Percentiles rank a stretch among this genome's conserved stretches.
phyloP scores from a whole-genome alignment of 2,113 vertebrate species.

The Spea multiplicata region DNA sequence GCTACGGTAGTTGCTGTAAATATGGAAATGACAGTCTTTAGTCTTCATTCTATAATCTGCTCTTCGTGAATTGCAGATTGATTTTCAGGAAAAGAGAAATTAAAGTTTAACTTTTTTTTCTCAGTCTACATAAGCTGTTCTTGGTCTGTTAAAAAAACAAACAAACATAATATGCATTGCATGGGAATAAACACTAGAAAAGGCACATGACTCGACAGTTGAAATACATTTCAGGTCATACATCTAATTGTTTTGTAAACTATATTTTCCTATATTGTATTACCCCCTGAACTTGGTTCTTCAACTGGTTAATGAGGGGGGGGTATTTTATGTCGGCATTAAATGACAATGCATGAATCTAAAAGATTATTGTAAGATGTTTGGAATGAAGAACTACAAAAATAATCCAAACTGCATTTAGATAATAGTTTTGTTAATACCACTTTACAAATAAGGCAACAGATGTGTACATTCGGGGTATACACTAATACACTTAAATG shows the following conservation, averaged over 20 bases:
- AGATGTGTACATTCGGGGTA: background rate
- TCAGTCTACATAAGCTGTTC: background rate
- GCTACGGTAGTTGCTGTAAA: background rate
- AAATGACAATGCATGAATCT: no score
- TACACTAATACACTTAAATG: no score
- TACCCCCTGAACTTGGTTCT: no score
- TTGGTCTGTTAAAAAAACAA: no score
- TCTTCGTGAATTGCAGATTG: background rate
- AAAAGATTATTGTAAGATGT: background rate
- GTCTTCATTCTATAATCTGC: background rate
- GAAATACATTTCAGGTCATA: no score
- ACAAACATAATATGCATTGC: no score
- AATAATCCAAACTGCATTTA: slow-evolving; percentile 4
- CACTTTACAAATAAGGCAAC: background rate
- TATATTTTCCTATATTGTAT: no score
- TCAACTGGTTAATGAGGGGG: no score
- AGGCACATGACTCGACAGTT: no score
- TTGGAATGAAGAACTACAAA: slow-evolving; percentile 5
- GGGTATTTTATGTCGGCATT: no score
- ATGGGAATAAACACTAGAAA: no score
- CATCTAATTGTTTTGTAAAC: no score
- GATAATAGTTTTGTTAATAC: background rate
- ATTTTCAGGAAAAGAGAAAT: background rate
- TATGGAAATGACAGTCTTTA: slow-evolving; percentile 22
- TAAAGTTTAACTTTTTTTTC: background rate